Base-by-base conservation (phyloP, 1,140 invertebrate genomes). In the fruit fly (Drosophila melanogaster) region DNA sequence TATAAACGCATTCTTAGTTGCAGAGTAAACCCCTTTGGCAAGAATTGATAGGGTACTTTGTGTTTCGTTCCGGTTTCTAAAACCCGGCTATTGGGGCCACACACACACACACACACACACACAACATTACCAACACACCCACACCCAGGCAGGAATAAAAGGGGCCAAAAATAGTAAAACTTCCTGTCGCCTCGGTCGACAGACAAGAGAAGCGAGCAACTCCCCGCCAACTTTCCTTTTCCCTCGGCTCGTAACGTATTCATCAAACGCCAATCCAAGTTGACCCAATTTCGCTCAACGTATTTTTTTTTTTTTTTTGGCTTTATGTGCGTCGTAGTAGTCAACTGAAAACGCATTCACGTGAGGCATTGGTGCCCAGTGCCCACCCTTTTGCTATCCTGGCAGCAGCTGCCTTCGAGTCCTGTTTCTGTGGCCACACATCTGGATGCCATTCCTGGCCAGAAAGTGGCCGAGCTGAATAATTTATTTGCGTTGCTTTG, bases 261-360 rank as follows among this genome's bases (percentile, higher is more conserved):
- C 72, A 77, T 81, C 64, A 77, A 69, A 65, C 70, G 76, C 55
- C 79, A 84, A 84, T 74, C 38, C 80, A 79, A 86, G 66, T 85
- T 85, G 81, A 81, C 81, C 81, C 77, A 86, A 81, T 86, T 85
- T 73, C 17, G 38, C 10, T 51, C 17, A 2, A 4, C 4, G 14
- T 14, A 38, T 37, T 37, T 37, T 35, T 35, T 35, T 35, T 35
- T 53, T 11, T 35, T 47, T 43, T 59, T 54, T n/a, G 59, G 47
- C 49, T 66, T 51, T 74, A 12, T 74, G 41, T 47, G 24, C 64
- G 71, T 46, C 30, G 33, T 8, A 1, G 44, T 8, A 47, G 46
- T 55, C 44, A 44, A 53, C 60, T 50, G 12, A 26, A 77, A 76
- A 76, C 73, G 51, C 62, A 61, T 76, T 77, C 61, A 77, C 71